Base-by-base conservation (phyloP, 2,113 vertebrate genomes). In the Furnarius figulus region DNA sequence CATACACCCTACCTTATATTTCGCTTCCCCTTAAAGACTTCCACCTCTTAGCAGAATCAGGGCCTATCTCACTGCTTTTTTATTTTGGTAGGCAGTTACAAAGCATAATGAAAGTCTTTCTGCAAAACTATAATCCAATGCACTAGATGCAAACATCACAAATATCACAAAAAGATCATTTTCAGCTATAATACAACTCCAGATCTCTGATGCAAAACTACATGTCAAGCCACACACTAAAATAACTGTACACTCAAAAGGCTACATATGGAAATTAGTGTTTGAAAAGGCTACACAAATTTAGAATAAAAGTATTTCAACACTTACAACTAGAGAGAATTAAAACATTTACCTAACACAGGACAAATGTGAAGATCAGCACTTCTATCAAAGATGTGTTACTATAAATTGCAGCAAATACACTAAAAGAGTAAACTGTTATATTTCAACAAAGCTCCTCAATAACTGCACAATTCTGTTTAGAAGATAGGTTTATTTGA, bases 11-110 rank as follows among this genome's bases (percentile, higher is more conserved):
- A 89, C 81, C 91, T 95, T 90, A 37, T 75, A 89, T 85, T 89
- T 78, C 0, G 6, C 59, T 82, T 82, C 40, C 85, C 90, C 65
- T 95, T 80, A 93, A 80, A 89, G 78, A 81, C 33, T 92, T 89
- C 35, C 72, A 89, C 44, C 62, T 79, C 74, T 82, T 39, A 82
- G 84, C 44, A 91, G 89, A 95, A 72, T 33, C 71, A 40, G 28
- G 52, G 53, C 66, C 89, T 93, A 89, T n/a, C 72, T 91, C 84
- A 73, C 77, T 79, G 81, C 22, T 73, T 85, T 93, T 88, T 84
- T 89, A 58, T 58, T 93, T 91, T 79, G 56, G 74, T 58, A 77
- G 72, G 55, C 12, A 4, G 49, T 66, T 94, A 94, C 42, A 79
- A 80, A 90, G 74, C 58, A 70, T 4, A 91, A 67, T 28, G n/a